phyloP scores from a whole-genome alignment of 2,888 invertebrate species.

The Rhimphoctona megacephalus region DNA sequence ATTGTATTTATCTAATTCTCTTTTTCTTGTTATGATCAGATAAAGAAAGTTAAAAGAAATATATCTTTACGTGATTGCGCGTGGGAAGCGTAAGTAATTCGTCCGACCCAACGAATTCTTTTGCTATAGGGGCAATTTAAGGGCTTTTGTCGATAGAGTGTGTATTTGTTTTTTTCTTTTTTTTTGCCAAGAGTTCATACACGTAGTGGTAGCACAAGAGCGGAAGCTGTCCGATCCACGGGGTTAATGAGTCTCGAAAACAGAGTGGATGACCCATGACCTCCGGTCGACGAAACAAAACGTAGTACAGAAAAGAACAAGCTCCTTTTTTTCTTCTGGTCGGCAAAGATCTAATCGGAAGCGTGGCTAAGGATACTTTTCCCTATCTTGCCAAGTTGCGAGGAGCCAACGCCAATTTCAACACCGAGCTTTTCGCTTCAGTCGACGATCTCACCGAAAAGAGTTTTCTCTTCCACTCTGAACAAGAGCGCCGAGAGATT shows the following conservation, averaged over 20 bases:
- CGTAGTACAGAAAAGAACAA: conserved; percentile 30
- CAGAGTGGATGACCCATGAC: conserved; percentile 60
- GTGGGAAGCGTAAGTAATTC: conserved; percentile 44
- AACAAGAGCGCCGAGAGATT: conserved; percentile 16
- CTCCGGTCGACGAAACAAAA: conserved; percentile 57
- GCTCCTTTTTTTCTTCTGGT: conserved; percentile 37
- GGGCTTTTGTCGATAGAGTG: conserved; percentile 26
- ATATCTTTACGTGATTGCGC: conserved; percentile 26
- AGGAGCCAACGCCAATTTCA: conserved; percentile 57
- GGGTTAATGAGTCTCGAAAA: conserved; percentile 69
- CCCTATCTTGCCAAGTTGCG: conserved; percentile 45
- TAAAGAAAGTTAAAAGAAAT: conserved; percentile 27
- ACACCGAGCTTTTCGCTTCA: conserved; percentile 38
- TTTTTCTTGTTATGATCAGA: conserved; percentile 39
- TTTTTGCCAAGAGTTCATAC: conserved; percentile 21
- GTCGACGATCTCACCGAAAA: conserved; percentile 19
- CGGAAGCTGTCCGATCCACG: conserved; percentile 60
- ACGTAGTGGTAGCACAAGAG: conserved; percentile 32
- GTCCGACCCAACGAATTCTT: conserved; percentile 41
- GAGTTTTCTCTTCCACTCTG: conserved; percentile 29
- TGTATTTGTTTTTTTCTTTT: conserved; percentile 11
- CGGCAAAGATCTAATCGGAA: conserved; percentile 66
- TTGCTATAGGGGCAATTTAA: conserved; percentile 19
- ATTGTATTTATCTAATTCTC: conserved; percentile 18
- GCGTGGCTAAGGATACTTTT: conserved; percentile 52